These are phyloP conservation scores for Artemisiospiza belli DNA, from an alignment of 2,113 vertebrate species.

Conservation along the genomic window DNA sequence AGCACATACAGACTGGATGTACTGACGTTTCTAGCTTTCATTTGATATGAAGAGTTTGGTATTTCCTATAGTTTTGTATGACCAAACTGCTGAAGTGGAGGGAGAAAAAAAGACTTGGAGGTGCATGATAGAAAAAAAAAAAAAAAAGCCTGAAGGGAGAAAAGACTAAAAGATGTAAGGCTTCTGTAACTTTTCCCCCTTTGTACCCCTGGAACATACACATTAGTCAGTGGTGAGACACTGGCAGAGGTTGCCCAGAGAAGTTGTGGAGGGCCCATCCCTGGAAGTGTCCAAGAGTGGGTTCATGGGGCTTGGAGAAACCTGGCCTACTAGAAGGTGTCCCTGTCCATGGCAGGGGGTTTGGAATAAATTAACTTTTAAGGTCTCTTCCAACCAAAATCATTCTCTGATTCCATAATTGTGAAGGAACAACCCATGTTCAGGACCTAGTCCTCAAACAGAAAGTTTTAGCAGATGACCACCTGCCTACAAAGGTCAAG, in stretches of 20 bases:
- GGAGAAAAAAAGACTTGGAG: not conserved
- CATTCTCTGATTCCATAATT: not conserved
- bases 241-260: not conserved
- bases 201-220: not conserved
- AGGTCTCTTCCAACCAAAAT: not conserved
- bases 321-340: too few relatives aligned
- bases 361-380: not conserved
- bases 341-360: fast-evolving
- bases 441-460: not conserved
- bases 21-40: not conserved
- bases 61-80: not conserved
- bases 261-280: not conserved
- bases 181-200: not conserved
- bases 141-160: not conserved
- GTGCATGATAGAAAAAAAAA: not conserved
- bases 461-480: not conserved
- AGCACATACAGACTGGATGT: not conserved
- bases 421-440: not conserved
- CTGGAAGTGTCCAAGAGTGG: not conserved
- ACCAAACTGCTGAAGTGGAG: not conserved
- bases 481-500: not conserved
- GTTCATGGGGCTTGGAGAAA: not conserved
- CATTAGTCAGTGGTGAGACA: not conserved
- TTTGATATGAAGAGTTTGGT: not conserved
- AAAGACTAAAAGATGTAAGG: not conserved